phyloP scores from a whole-genome alignment of 2,797 vertebrate genomes.

The Hippocampus kuda region DNA sequence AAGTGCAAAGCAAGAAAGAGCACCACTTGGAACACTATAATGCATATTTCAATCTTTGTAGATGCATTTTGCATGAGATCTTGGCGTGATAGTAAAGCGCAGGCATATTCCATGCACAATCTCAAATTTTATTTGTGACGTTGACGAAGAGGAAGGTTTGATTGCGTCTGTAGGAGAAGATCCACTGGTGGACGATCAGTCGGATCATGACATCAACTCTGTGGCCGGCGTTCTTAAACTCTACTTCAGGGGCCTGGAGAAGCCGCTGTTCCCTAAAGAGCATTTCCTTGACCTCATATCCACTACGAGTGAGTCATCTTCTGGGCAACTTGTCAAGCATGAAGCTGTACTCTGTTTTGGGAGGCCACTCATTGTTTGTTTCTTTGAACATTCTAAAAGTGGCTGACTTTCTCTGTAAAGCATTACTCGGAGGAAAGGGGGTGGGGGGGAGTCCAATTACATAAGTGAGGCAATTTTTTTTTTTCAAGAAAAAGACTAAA shows the following conservation, averaged over 20 bases:
- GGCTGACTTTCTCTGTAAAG: no score
- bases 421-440: no score
- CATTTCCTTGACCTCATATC: conserved; percentile 86
- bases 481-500: no score
- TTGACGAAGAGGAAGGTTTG: neutral
- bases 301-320: conserved; percentile 58
- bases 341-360: neutral
- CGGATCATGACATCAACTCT: conserved; percentile 85
- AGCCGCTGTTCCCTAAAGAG: conserved; percentile 96
- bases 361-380: neutral
- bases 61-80: neutral
- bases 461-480: no score
- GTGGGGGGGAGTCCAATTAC: no score
- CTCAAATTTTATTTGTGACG: neutral
- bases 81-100: neutral
- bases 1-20: conserved; percentile 38
- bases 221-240: conserved; percentile 97
- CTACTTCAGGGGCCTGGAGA: conserved; percentile 97
- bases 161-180: conserved; percentile 51
- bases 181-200: conserved; percentile 60
- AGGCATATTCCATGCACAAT: neutral
- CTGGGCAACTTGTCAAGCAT: conserved; percentile 13
- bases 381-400: neutral
- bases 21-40: conserved; percentile 10
- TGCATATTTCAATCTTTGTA: neutral